phyloP scores from a whole-genome alignment of 2,113 vertebrate species.

The Chionodraco myersi region DNA sequence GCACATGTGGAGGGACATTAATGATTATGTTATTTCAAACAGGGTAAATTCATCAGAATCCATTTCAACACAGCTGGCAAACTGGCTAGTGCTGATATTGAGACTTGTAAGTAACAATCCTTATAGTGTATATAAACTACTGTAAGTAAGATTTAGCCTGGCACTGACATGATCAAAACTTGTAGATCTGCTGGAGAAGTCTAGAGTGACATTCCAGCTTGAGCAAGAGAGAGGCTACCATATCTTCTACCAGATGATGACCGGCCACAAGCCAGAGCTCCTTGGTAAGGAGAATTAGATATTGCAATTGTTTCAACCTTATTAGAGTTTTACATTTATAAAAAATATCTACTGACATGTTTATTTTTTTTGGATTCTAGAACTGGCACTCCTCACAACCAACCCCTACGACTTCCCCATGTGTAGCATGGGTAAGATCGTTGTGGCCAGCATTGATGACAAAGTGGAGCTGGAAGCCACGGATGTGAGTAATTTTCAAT shows the following conservation, averaged over 20 bases:
- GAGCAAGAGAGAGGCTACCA: conserved; percentile 76
- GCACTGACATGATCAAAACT: conserved; percentile 26
- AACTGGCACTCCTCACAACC: conserved; percentile 65
- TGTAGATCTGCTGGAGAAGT: conserved; percentile 78
- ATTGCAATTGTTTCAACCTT: neutral
- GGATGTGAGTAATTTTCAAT: conserved; percentile 55
- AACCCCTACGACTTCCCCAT: conserved; percentile 76
- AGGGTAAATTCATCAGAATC: conserved; percentile 80
- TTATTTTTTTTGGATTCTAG: conserved; percentile 10
- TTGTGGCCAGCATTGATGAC: conserved; percentile 76
- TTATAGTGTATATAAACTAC: neutral
- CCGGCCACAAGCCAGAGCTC: conserved; percentile 71
- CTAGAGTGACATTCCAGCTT: conserved; percentile 76
- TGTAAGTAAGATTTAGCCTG: neutral
- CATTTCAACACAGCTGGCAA: conserved; percentile 72
- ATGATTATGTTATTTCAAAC: conserved; percentile 24
- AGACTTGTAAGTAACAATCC: conserved; percentile 68
- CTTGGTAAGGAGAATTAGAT: conserved; percentile 48
- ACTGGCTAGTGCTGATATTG: conserved; percentile 77
- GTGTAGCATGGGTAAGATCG: conserved; percentile 72
- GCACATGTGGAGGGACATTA: neutral
- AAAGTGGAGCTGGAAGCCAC: conserved; percentile 75
- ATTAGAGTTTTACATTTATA: neutral
- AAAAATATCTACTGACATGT: neutral
- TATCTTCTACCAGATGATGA: conserved; percentile 79